Conservation (phyloP, 2,797 vertebrate genomes). For the Crypturellus tataupa region DNA sequence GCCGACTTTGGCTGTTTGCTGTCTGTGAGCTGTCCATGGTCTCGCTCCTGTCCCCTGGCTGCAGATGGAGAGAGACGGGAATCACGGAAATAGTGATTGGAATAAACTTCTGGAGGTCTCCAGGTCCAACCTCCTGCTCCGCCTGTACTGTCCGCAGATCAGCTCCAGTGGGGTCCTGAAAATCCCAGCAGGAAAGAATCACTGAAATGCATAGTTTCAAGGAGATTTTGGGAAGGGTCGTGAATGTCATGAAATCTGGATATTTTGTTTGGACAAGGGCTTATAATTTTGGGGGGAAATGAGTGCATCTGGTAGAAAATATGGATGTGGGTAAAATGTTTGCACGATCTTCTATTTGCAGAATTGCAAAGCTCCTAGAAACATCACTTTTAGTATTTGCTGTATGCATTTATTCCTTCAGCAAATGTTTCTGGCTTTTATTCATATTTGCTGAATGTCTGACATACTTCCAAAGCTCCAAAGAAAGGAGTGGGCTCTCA, state of each 20-base stretch:
- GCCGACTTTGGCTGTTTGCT: not conserved
- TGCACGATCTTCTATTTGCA: not conserved
- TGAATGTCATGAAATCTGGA: not conserved
- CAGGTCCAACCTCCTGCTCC: too few relatives aligned
- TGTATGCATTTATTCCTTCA: slow-evolving; percentile 8
- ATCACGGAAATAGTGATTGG: too few relatives aligned
- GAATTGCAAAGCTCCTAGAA: slow-evolving; percentile 35
- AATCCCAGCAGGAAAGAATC: not conserved
- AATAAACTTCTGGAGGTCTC: too few relatives aligned
- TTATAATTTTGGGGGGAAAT: not conserved
- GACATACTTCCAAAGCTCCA: not conserved
- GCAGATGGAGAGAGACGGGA: not conserved
- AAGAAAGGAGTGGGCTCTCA: not conserved
- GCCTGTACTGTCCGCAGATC: too few relatives aligned
- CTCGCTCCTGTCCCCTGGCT: not conserved
- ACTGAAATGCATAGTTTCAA: not conserved
- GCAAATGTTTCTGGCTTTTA: not conserved
- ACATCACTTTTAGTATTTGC: not conserved
- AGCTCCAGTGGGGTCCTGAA: too few relatives aligned
- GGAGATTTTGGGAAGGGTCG: not conserved
- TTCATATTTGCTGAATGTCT: not conserved
- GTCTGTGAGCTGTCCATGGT: not conserved
- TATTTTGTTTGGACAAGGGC: not conserved
- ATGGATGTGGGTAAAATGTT: not conserved
- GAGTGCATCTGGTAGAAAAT: not conserved